Conservation (phyloP, 2,113 vertebrate genomes). For the Nasalis larvatus region DNA sequence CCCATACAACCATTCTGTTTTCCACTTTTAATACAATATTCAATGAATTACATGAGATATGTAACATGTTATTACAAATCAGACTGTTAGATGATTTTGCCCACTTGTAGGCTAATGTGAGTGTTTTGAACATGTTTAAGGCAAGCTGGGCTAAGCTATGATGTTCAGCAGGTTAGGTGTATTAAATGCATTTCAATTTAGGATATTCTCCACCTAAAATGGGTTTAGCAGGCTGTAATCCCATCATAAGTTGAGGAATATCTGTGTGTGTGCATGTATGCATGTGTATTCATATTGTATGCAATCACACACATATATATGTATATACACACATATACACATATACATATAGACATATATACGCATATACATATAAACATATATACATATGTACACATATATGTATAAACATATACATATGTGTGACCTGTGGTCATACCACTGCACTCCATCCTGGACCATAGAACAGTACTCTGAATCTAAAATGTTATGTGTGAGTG, state of each 20-base stretch:
- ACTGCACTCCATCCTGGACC: no score
- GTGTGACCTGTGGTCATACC: no score
- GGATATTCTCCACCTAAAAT: not conserved
- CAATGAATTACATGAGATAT: not conserved
- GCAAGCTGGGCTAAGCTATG: not conserved
- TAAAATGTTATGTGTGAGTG: no score
- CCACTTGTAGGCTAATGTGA: not conserved
- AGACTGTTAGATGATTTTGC: not conserved
- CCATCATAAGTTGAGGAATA: not conserved
- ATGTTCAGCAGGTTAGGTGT: not conserved
- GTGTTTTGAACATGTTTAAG: not conserved
- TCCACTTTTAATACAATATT: not conserved
- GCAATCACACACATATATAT: no score
- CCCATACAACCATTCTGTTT: not conserved
- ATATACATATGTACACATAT: no score
- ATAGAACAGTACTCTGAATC: no score
- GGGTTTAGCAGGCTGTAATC: not conserved
- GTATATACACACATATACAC: no score
- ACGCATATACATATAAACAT: no score
- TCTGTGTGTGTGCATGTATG: no score
- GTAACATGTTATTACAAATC: not conserved
- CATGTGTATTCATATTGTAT: no score
- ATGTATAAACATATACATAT: no score
- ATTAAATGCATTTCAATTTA: not conserved
- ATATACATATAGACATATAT: no score